Base-by-base conservation (phyloP, 1,140 invertebrate genomes). In the Nylanderia fulva region DNA sequence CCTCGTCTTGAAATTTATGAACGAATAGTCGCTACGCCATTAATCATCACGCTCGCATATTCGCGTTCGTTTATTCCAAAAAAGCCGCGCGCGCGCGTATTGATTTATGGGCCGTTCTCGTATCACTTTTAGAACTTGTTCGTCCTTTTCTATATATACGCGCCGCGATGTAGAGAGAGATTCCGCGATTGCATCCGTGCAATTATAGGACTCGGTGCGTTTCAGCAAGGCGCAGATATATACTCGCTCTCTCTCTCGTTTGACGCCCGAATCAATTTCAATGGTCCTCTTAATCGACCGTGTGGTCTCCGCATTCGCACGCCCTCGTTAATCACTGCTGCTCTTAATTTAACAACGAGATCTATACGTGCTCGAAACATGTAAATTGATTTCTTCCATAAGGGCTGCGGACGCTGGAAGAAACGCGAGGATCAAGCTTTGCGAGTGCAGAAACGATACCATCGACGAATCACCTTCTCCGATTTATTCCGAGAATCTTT, bases 1-100 rank as follows among this genome's bases (percentile, higher is more conserved):
- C 68, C 64, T n/a, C 82, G 75, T 63, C 60, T 52, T 56, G 79
- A 86, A 88, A 92, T 89, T 91, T 90, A 90, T 90, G 82, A 90
- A 89, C 88, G 87, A 54, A 42, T 21, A 69, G 75, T 61, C 84
- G 85, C 18, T 58, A 56, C 18, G 18, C 80, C 84, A 90, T 90
- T 90, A 90, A 90, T 90, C 88, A 89, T 80, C 56, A 36, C n/a
- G 60, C 60, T 74, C 66, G 74, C 66, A 79, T n/a, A n/a, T 69
- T 85, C 74, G 75, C 61, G 72, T 58, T 61, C 68, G 48, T 74
- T 82, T 74, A 58, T 54, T 42, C 84, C 8, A 29, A 82, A 82
- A 87, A 86, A 72, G 52, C 48, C 61, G 33, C 9, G 24, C 27
- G 68, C 79, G 61, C 42, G 45, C 45, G 18, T 54, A 72, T 80